Evolutionary conservation across 2,888 invertebrate genomes (phyloP).

Genomic region (Leptogaster cylindrica): DNA sequence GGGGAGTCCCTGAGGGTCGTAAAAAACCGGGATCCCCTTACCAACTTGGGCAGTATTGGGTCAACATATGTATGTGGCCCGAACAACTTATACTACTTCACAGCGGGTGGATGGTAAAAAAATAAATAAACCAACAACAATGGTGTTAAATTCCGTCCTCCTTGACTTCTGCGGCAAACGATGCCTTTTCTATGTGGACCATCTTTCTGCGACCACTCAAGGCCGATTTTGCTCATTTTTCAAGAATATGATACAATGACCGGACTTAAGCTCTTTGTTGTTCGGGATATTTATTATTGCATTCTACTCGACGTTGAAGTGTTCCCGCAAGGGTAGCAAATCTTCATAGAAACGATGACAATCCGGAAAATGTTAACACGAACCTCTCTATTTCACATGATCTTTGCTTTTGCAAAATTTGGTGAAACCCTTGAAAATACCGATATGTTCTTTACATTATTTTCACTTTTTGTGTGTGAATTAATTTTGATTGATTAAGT

Average conservation of each 20-base stretch:
- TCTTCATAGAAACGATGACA: slow-evolving; percentile 6
- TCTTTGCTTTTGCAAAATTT: too few species aligned
- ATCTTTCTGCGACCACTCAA: not conserved
- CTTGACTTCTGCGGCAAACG: slow-evolving; percentile 16
- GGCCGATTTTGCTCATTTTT: slow-evolving; percentile 18
- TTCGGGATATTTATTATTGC: slow-evolving; percentile 32
- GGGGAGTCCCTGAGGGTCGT: slow-evolving; percentile 35
- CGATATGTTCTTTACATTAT: too few species aligned
- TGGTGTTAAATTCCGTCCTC: slow-evolving; percentile 33
- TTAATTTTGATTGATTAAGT: too few species aligned
- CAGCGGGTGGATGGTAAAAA: not conserved
- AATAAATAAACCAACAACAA: slow-evolving; percentile 22
- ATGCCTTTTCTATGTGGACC: not conserved
- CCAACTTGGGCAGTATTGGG: slow-evolving; percentile 20
- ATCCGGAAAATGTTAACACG: too few species aligned
- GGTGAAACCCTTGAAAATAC: too few species aligned
- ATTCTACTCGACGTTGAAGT: slow-evolving; percentile 10
- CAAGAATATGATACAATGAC: slow-evolving; percentile 31
- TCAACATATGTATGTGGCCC: slow-evolving; percentile 19
- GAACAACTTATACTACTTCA: not conserved
- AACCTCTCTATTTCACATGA: too few species aligned
- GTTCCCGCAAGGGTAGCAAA: not conserved
- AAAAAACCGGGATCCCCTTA: slow-evolving; percentile 27
- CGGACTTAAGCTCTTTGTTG: slow-evolving; percentile 28
- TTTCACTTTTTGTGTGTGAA: too few species aligned